Evolutionary conservation across 2,113 vertebrate genomes (phyloP), one percentile per base, ranked within the genome.

Genomic region (Mormyrus lacerda): DNA sequence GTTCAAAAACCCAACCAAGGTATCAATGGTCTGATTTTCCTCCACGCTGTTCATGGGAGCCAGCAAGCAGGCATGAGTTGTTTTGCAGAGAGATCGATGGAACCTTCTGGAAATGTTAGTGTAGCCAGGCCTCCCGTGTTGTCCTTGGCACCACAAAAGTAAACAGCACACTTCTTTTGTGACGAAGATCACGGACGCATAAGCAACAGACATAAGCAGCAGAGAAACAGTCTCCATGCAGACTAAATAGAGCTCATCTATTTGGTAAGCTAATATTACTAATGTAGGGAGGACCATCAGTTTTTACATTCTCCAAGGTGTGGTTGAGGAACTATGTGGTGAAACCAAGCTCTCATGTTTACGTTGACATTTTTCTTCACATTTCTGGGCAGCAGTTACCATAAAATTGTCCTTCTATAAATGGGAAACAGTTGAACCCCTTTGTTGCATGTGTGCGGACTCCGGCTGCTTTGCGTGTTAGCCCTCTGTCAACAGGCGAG

Each of bases 141-240:
- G 92, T 87, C 89, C 90, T 94, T 94, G 93, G 92, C 92, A 90
- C 0, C 11, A 44, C 73, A 86, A 90, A 85, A 87, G 88, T 93
- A 94, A 94, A 94, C 91, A 93, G 90, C 91, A 92, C 85, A 89
- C 3, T 76, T 91, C 91, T 91, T 92, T 92, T 87, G 93, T 93
- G 91, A 92, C 90, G 92, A 91, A 92, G 92, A 91, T 79, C 58
- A 92, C 91, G 91, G 93, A 91, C 91, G 92, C 45, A 91, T 82
- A 89, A 91, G 89, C 27, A 11, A 87, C 31, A 35, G 85, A 87
- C 11, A 53, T 55, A 55, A 35, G 48, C 85, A 55, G 17, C 47
- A 82, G 89, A 17, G 47, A 89, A 89, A 92, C 87, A 53, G 86
- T 45, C 85, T 86, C 88, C 91, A 35, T 85, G 50, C 87, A 93